Base-by-base conservation (phyloP, 2,888 invertebrate genomes). In the Aphodius granarius region DNA sequence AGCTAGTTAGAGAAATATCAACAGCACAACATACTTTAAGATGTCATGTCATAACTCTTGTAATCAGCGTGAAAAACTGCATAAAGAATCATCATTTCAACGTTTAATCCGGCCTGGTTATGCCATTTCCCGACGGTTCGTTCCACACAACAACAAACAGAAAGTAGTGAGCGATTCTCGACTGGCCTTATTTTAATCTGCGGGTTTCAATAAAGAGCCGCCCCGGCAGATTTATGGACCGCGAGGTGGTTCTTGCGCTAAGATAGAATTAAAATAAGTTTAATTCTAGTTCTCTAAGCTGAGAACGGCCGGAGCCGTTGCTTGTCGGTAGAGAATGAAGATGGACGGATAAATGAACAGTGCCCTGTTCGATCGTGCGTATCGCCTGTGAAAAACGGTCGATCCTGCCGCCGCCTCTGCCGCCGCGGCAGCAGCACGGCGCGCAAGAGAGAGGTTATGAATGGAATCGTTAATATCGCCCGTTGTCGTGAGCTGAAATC, bases 341-440 rank as follows among this genome's bases (percentile, higher is more conserved):
- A 76, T 76, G 71, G 73, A 76, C 76, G 79, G 81, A 81, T 80
- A 80, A 81, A 80, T 80, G 81, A 80, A 78, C 78, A 78, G 79
- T 72, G 19, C 43, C 72, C 68, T 73, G 76, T 43, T 68, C 76
- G 70, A 76, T 76, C 76, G 76, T 76, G 76, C 76, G 75, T 73
- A 70, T 72, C 72, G 72, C 72, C 63, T 62, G 23, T 62, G 62
- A 72, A 22, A 22, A 68, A 68, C 21, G 68, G n/a, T 68, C 20
- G 19, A n/a, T 3, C 17, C 21, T 19, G 19, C 20, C 21, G 21
- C 72, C 19, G 13, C 43, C 43, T n/a, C 20, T 18, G 21, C 72
- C 19, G 13, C 43, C 43, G 43, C 43, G 9, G 6, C 43, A 3
- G 43, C 43, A 43, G 43, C 43, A 43, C 43, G 43, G 43, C 43